These are phyloP conservation scores for Sphaerophoria rueppellii DNA, from an alignment of 2,888 invertebrate genomes.

Conservation along the genomic window DNA sequence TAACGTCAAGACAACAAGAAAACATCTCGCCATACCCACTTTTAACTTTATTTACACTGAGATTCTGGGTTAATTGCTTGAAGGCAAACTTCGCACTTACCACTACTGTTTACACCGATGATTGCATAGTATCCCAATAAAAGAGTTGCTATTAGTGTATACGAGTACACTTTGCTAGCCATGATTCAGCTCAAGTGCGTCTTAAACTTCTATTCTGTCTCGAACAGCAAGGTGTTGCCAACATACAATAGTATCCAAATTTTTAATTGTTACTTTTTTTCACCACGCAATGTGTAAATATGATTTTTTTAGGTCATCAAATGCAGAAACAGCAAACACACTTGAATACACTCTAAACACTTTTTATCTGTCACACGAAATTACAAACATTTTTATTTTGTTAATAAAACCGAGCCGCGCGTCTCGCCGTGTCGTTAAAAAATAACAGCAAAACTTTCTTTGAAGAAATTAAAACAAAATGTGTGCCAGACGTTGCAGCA, in stretches of 20 bases:
- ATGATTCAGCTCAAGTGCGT: slow-evolving; percentile 56
- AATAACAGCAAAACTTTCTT: slow-evolving; percentile 59
- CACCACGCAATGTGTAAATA: slow-evolving; percentile 38
- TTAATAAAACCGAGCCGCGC: slow-evolving; percentile 17
- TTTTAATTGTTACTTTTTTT: slow-evolving; percentile 38
- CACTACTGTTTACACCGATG: slow-evolving; percentile 64
- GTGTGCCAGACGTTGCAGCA: slow-evolving; percentile 50
- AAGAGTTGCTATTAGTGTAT: slow-evolving; percentile 64
- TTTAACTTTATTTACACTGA: slow-evolving; percentile 1
- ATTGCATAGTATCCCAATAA: slow-evolving; percentile 69
- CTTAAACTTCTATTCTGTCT: slow-evolving; percentile 13
- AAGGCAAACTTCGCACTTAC: slow-evolving; percentile 56
- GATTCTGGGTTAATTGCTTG: slow-evolving; percentile 57
- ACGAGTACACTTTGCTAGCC: slow-evolving; percentile 65
- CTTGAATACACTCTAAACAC: slow-evolving; percentile 40
- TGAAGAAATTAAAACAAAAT: slow-evolving; percentile 9
- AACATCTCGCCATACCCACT: not conserved
- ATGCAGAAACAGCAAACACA: slow-evolving; percentile 26
- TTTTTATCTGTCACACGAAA: slow-evolving; percentile 64
- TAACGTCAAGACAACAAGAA: slow-evolving; percentile 4
- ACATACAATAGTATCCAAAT: slow-evolving; percentile 9
- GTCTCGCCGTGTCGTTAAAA: slow-evolving; percentile 9
- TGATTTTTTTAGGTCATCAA: slow-evolving; percentile 58
- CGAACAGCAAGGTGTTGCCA: slow-evolving; percentile 31
- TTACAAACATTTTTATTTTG: slow-evolving; percentile 56